These are phyloP conservation scores for Anoplophora glabripennis DNA, from an alignment of 1,140 invertebrate genomes.

Conservation along the genomic window DNA sequence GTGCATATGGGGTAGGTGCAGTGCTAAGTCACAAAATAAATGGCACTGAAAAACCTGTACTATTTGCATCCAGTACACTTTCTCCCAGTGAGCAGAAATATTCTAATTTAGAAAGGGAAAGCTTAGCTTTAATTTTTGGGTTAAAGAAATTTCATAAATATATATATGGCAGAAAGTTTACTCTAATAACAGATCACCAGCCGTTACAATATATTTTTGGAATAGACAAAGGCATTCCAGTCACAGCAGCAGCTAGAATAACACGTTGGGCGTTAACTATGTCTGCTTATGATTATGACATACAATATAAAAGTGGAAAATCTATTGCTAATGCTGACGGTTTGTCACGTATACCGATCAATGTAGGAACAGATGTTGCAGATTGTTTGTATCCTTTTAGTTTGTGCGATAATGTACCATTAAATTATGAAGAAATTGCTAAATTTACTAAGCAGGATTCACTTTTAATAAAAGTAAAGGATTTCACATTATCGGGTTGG, in stretches of 20 bases:
- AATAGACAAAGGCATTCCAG: constrained; percentile 17
- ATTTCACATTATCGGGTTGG: constrained; percentile 11
- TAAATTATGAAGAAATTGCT: not conserved
- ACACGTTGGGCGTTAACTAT: constrained; percentile 16
- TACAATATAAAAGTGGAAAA: constrained; percentile 14
- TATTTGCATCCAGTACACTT: constrained; percentile 39
- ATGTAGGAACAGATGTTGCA: not conserved
- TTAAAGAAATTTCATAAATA: constrained; percentile 32
- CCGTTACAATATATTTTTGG: constrained; percentile 24
- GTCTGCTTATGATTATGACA: constrained; percentile 22
- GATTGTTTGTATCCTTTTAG: constrained; percentile 13
- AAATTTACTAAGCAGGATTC: constrained; percentile 15
- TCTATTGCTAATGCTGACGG: constrained; percentile 19
- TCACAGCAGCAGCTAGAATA: constrained; percentile 18
- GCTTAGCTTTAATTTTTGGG: constrained; percentile 30
- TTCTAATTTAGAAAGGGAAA: constrained; percentile 31
- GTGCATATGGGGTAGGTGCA: constrained; percentile 43
- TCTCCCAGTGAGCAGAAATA: constrained; percentile 28
- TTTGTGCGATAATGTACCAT: constrained; percentile 2
- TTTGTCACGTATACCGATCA: constrained; percentile 15
- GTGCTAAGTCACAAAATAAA: constrained; percentile 41
- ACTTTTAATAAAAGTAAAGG: constrained; percentile 6
- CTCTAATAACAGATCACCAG: constrained; percentile 22
- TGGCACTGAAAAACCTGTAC: constrained; percentile 40
- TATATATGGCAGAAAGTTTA: constrained; percentile 27